phyloP scores from a whole-genome alignment of 2,797 vertebrate genomes.

The Chromobotia macracanthus region DNA sequence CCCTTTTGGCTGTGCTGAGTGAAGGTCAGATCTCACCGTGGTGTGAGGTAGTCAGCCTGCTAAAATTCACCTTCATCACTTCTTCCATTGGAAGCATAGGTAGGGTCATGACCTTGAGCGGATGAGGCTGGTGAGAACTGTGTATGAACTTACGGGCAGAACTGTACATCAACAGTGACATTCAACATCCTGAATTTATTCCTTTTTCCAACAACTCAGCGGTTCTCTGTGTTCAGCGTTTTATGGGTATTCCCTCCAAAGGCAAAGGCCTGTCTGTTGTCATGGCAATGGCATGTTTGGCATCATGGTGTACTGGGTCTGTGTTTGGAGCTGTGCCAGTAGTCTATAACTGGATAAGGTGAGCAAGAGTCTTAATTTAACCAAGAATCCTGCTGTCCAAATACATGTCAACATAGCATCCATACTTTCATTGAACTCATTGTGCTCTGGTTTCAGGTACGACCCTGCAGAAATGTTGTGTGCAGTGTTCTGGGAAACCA shows the following conservation, averaged over 20 bases:
- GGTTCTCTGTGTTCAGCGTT: conserved; percentile 72
- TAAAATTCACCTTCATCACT: conserved; percentile 78
- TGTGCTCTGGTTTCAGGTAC: conserved; percentile 63
- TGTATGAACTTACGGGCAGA: not conserved
- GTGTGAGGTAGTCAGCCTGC: conserved; percentile 78
- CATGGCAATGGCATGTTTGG: conserved; percentile 63
- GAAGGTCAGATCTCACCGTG: conserved; percentile 76
- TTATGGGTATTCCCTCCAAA: conserved; percentile 57
- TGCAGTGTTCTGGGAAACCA: conserved; percentile 77
- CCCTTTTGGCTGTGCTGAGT: conserved; percentile 71
- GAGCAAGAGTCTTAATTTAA: conserved; percentile 11
- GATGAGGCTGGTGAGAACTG: not conserved
- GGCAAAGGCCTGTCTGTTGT: conserved; percentile 52
- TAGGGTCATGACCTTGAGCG: conserved; percentile 65
- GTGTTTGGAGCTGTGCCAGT: conserved; percentile 76
- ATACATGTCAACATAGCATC: not conserved
- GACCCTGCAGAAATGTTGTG: conserved; percentile 80
- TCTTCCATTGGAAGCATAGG: conserved; percentile 80
- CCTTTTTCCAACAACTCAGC: conserved; percentile 59
- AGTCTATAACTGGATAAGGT: conserved; percentile 76
- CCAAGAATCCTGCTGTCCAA: not conserved
- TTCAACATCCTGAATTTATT: not conserved
- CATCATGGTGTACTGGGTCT: conserved; percentile 72
- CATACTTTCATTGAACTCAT: not conserved
- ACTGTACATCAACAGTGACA: not conserved